phyloP scores from a whole-genome alignment of 2,888 invertebrate genomes.

The Arrhopalites spinosus region DNA sequence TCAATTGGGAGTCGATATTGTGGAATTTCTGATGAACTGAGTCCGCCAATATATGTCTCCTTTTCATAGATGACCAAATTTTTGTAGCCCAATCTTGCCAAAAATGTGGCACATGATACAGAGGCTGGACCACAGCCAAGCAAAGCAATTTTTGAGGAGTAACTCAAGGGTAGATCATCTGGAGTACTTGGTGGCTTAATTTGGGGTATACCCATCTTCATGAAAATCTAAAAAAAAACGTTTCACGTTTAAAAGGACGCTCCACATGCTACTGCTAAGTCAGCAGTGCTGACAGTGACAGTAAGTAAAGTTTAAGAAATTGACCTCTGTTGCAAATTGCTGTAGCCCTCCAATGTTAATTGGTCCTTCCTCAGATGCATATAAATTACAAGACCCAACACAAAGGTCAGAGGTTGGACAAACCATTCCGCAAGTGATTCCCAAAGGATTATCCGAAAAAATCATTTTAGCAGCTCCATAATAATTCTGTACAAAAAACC shows the following conservation, averaged over 20 bases:
- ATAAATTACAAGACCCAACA: conserved; percentile 95
- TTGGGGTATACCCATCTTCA: conserved; percentile 90
- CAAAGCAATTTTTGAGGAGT: conserved; percentile 75
- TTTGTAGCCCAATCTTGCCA: conserved; percentile 90
- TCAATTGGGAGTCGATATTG: conserved; percentile 93
- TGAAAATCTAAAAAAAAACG: conserved; percentile 71
- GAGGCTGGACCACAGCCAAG: conserved; percentile 96
- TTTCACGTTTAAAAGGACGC: not conserved
- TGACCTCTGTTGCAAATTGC: conserved; percentile 93
- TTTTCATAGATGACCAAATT: conserved; percentile 92
- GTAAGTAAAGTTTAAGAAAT: too few species aligned
- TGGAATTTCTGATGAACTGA: conserved; percentile 95
- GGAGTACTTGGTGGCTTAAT: conserved; percentile 74
- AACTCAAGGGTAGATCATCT: conserved; percentile 40
- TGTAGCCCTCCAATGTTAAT: conserved; percentile 99
- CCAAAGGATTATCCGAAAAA: conserved; percentile 95
- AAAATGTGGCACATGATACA: conserved; percentile 92
- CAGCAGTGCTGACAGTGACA: too few species aligned
- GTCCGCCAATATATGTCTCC: conserved; percentile 81
- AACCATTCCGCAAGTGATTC: conserved; percentile 96
- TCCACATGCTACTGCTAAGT: too few species aligned
- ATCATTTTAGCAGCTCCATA: conserved; percentile 97
- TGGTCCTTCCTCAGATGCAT: conserved; percentile 94
- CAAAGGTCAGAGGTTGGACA: conserved; percentile 98
- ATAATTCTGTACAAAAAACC: conserved; percentile 75